Evolutionary conservation across 2,888 invertebrate species (phyloP).

Genomic region (Himalopsyche tibetana): DNA sequence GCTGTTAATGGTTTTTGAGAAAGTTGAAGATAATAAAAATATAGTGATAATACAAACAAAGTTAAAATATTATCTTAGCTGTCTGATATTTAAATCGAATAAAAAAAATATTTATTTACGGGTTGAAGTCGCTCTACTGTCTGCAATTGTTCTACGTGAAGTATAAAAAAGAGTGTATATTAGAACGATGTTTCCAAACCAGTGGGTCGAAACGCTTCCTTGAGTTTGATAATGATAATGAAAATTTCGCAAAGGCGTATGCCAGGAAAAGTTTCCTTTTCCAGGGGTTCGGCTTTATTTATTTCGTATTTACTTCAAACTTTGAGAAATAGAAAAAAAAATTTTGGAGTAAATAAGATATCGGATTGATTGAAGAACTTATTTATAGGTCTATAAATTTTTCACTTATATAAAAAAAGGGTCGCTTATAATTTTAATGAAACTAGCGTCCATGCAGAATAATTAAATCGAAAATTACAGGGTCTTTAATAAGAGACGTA

Average conservation of each 20-base stretch:
- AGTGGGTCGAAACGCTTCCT: constrained; percentile 31
- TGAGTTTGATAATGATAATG: constrained; percentile 34
- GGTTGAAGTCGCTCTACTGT: not conserved
- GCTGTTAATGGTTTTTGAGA: no score
- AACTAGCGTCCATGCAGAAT: no score
- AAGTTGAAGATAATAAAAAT: no score
- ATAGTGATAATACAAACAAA: no score
- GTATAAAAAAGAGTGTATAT: constrained; percentile 33
- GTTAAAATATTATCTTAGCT: no score
- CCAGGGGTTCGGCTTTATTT: constrained; percentile 18
- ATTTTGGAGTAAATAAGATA: not conserved
- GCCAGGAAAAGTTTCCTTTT: not conserved
- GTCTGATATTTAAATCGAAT: no score
- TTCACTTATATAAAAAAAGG: no score
- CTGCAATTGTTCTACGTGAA: not conserved
- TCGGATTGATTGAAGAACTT: not conserved
- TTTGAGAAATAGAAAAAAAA: not conserved
- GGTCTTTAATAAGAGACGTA: no score
- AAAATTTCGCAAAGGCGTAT: constrained; percentile 16
- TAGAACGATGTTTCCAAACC: constrained; percentile 34
- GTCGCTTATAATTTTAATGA: no score
- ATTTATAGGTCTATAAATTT: no score
- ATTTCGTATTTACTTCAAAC: constrained; percentile 17
- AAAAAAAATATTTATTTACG: no score
- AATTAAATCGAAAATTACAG: no score